Base-by-base conservation (phyloP, 2,888 invertebrate genomes). In the Hybos culiciformis region DNA sequence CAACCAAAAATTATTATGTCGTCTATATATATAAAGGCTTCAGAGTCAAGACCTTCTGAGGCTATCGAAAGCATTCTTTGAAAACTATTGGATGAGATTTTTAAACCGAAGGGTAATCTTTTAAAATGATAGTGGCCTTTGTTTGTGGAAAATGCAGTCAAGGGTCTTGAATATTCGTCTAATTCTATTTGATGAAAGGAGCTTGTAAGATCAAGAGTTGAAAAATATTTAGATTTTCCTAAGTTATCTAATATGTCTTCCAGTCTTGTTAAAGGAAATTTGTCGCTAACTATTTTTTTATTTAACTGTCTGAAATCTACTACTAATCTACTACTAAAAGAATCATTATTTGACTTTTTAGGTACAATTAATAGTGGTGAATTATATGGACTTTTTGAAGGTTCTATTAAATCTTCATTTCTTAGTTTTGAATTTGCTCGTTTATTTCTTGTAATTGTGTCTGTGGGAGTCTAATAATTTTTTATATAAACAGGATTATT, bases 1-100 rank as follows among this genome's bases (percentile, higher is more conserved):
- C 37, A 46, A 11, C 47, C 49, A 33, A 48, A 52, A 7, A 53
- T 42, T 24, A 54, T 48, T 1, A 54, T 48, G 34, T 53, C 51
- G 34, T 52, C 52, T 8, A 51, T 44, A 39, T 49, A 54, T 8
- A 50, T 34, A 34, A 51, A 52, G n/a, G 48, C 45, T 33, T 46
- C 33, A 11, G 36, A 21, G 17, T 37, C 39, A 41, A 46, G n/a
- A 15, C 44, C 50, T 7, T 32, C 15, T 31, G 45, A 26, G n/a
- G 45, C 51, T 37, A 49, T 48, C 14, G 48, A 44, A 15, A 49
- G 19, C 48, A 49, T 51, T 39, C 48, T 17, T 43, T 51, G 46
- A 19, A 50, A 51, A 15, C 49, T 47, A 15, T 49, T 47, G 11
- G 45, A 42, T 4, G 49, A 50, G 11, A 46, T 48, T 47, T 51